These are phyloP conservation scores for Eremobia ochroleuca DNA, from an alignment of 2,888 invertebrate genomes.

Conservation along the genomic window DNA sequence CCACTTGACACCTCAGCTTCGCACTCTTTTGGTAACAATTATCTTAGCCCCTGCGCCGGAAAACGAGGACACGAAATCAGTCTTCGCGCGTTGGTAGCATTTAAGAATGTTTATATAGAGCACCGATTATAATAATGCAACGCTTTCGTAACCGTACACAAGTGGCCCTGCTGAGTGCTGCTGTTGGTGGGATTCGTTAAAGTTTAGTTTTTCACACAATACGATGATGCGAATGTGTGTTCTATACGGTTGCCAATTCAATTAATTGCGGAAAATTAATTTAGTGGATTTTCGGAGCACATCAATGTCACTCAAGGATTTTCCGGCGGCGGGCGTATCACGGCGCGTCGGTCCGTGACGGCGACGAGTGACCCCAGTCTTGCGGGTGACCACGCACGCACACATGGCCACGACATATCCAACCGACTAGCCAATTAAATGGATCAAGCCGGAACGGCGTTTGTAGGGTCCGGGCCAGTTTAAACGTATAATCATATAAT, in stretches of 20 bases:
- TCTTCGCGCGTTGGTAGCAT: slow-evolving; percentile 74
- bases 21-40: slow-evolving; percentile 84
- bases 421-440: slow-evolving; percentile 78
- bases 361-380: slow-evolving; percentile 71
- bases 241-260: slow-evolving; percentile 74
- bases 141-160: slow-evolving; percentile 46
- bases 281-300: slow-evolving; percentile 76
- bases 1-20: slow-evolving; percentile 79
- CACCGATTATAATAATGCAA: slow-evolving; percentile 61
- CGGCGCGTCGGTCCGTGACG: slow-evolving; percentile 71
- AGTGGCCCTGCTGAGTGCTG: slow-evolving; percentile 17
- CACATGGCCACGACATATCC: slow-evolving; percentile 60
- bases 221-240: slow-evolving; percentile 27
- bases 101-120: slow-evolving; percentile 54
- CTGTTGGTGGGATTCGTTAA: slow-evolving; percentile 11
- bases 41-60: slow-evolving; percentile 78
- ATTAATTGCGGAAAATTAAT: slow-evolving; percentile 79
- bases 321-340: slow-evolving; percentile 70
- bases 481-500: slow-evolving; percentile 46
- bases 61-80: slow-evolving; percentile 77
- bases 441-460: slow-evolving; percentile 82
- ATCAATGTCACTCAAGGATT: slow-evolving; percentile 81
- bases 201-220: slow-evolving; percentile 25
- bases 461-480: slow-evolving; percentile 57
- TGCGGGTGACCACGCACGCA: slow-evolving; percentile 69